These are phyloP conservation scores for Actinopyga echinites DNA, from an alignment of 53 echinoderm and acorn worm genomes.

Conservation along the genomic window DNA sequence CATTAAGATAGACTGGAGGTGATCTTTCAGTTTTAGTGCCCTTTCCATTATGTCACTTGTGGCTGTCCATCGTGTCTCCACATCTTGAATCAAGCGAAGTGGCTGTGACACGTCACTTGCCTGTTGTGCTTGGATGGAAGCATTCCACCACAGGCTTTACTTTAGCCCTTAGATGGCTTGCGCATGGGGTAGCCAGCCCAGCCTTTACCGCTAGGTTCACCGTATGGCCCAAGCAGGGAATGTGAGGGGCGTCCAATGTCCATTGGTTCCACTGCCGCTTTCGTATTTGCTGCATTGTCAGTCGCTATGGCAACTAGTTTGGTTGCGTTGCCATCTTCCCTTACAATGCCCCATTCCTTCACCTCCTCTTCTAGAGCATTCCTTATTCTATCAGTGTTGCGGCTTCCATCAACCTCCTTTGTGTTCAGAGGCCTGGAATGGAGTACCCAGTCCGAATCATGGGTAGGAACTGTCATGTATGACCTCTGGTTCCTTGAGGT, in stretches of 20 bases:
- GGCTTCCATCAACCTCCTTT: neutral
- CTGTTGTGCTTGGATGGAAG: constrained; percentile 3
- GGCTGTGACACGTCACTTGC: neutral
- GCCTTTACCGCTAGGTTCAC: neutral
- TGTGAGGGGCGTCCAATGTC: neutral
- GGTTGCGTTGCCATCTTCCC: neutral
- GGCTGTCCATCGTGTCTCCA: neutral
- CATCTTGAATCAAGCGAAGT: neutral
- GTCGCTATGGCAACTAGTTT: constrained; percentile 3
- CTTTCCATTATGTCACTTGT: constrained; percentile 20
- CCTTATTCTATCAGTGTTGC: neutral
- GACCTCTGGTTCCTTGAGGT: neutral
- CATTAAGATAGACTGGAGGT: neutral
- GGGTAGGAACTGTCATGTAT: neutral
- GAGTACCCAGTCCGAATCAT: neutral
- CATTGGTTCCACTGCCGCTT: neutral
- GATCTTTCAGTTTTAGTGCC: neutral
- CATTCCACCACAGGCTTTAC: neutral
- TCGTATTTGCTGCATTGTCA: constrained; percentile 12
- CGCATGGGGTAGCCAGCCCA: neutral
- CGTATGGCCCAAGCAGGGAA: neutral
- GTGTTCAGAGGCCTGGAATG: constrained; percentile 18
- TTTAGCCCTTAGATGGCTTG: neutral
- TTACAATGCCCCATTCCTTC: neutral
- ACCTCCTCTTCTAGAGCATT: neutral